Conservation (phyloP, 2,113 vertebrate genomes). For the Noctilio leporinus region DNA sequence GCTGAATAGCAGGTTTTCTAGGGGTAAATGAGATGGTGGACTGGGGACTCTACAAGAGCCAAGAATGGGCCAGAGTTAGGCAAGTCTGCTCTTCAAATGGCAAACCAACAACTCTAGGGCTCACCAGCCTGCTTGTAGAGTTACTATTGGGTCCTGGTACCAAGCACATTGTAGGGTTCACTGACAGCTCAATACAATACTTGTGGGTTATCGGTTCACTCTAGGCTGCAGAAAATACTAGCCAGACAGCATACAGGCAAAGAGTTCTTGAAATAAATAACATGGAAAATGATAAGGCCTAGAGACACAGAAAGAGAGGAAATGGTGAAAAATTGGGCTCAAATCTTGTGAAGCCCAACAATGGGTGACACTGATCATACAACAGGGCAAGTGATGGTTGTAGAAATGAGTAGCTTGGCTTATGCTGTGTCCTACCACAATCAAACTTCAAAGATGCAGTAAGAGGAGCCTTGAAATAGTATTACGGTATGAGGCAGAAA, state of each 20-base stretch:
- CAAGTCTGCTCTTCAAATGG: not conserved
- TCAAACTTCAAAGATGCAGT: not conserved
- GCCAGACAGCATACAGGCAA: not conserved
- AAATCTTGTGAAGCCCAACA: not conserved
- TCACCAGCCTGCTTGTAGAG: no score
- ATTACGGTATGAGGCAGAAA: not conserved
- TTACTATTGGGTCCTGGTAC: no score
- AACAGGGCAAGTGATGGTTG: not conserved
- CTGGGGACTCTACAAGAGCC: not conserved
- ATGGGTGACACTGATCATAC: not conserved
- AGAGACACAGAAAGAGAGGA: not conserved
- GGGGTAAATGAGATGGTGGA: not conserved
- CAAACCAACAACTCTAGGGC: not conserved
- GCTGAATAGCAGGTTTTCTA: not conserved
- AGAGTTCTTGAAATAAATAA: not conserved
- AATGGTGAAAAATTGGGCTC: not conserved
- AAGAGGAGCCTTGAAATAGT: not conserved
- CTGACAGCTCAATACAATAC: not conserved
- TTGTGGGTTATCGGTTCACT: not conserved
- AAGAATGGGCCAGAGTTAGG: not conserved
- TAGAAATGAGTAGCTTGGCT: not conserved
- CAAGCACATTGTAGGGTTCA: not conserved
- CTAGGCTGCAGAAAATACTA: not conserved
- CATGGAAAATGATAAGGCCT: not conserved
- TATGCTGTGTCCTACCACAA: not conserved